Evolutionary conservation across 2,113 vertebrate species (phyloP).

Genomic region (Podarcis raffonei): DNA sequence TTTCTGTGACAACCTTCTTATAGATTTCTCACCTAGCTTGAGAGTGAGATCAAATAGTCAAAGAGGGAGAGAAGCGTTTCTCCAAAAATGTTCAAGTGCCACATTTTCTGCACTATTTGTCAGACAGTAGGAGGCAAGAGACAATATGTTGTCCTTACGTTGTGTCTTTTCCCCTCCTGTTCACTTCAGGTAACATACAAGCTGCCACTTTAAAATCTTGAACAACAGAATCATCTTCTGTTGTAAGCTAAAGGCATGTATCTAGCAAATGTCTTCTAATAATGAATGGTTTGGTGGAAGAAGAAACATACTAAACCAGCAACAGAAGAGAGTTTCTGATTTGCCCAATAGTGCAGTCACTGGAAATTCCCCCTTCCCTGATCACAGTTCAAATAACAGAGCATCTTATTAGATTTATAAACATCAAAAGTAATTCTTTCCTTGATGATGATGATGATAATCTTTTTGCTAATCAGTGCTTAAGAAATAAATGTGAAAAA

Average conservation of each 20-base stretch:
- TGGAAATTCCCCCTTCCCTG: neutral
- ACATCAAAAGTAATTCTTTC: neutral
- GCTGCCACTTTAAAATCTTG: neutral
- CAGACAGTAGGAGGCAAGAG: neutral
- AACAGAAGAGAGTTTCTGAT: neutral
- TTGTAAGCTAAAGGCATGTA: neutral
- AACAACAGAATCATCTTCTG: neutral
- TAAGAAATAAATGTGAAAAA: neutral
- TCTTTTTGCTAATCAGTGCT: conserved; percentile 1
- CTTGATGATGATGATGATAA: neutral
- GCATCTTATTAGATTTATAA: neutral
- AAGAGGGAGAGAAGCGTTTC: neutral
- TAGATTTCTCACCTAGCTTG: neutral
- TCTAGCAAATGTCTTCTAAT: accelerated
- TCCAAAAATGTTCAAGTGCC: neutral
- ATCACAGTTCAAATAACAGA: neutral
- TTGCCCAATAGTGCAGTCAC: neutral
- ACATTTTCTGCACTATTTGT: neutral
- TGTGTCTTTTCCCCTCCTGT: neutral
- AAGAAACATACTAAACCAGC: neutral
- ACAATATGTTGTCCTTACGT: neutral
- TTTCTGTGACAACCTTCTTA: neutral
- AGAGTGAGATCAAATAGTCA: neutral
- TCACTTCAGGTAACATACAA: neutral
- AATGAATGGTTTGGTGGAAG: conserved; percentile 7